phyloP scores from a whole-genome alignment of 2,113 vertebrate species.

The Pelmatolapia mariae region DNA sequence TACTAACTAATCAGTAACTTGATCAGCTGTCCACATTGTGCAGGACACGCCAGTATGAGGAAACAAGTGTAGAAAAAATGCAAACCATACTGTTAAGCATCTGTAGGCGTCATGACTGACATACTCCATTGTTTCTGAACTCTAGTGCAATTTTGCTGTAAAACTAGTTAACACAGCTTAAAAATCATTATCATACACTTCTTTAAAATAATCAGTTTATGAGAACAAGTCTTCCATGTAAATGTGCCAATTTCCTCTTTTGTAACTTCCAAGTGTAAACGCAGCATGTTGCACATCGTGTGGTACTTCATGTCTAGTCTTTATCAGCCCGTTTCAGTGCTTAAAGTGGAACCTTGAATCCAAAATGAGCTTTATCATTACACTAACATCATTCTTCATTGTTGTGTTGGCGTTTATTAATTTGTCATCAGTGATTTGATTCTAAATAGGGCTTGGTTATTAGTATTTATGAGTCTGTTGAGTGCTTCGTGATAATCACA shows the following conservation, averaged over 20 bases:
- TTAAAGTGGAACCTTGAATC: not conserved
- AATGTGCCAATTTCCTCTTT: conserved; percentile 1
- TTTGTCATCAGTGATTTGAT: not conserved
- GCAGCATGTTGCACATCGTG: not conserved
- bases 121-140: not conserved
- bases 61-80: not conserved
- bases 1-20: not conserved
- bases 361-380: not conserved
- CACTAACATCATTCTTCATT: not conserved
- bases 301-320: not conserved
- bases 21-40: not conserved
- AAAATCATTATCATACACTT: not conserved
- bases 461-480: not conserved
- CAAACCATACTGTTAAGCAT: not conserved
- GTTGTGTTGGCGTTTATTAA: not conserved
- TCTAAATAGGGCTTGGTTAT: not conserved
- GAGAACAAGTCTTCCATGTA: not conserved
- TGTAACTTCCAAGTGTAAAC: not conserved
- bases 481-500: not conserved
- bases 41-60: not conserved
- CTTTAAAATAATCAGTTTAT: not conserved
- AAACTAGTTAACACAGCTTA: not conserved
- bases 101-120: not conserved
- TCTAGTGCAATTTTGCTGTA: not conserved
- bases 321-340: not conserved